Percentiles rank a stretch among this genome's conserved stretches.
Conservation (phyloP, 2,797 vertebrate genomes). For the Acrocephalus scirpaceus region DNA sequence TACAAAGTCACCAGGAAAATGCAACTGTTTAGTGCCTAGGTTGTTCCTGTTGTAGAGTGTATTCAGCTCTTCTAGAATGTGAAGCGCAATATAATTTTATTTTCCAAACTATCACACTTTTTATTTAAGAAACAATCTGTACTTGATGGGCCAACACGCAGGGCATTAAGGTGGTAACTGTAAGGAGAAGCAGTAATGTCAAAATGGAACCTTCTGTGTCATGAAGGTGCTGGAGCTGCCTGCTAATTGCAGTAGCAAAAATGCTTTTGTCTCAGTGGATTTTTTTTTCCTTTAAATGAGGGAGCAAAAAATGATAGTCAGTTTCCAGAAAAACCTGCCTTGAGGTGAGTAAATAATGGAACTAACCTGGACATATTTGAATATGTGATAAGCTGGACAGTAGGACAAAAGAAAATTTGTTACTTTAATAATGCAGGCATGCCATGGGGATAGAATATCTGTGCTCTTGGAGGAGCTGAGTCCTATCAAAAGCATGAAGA, state of each 20-base stretch:
- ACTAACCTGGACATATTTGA: background rate
- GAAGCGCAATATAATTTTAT: background rate
- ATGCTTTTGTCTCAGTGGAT: background rate
- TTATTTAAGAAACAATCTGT: background rate
- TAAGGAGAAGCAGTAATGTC: background rate
- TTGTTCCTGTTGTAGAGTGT: background rate
- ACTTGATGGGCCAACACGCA: background rate
- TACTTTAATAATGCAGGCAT: background rate
- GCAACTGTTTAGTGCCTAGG: background rate
- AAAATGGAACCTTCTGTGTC: background rate
- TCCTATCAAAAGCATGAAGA: background rate
- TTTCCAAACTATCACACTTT: background rate
- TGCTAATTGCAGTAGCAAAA: background rate
- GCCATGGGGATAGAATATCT: background rate
- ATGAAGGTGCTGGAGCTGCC: background rate
- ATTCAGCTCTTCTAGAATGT: background rate
- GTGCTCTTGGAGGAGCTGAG: background rate
- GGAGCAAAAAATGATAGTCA: background rate
- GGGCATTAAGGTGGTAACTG: background rate
- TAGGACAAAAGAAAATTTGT: background rate
- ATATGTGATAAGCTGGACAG: background rate
- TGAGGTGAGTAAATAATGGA: background rate
- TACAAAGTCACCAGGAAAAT: background rate
- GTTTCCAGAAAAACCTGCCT: background rate
- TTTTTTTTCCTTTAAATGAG: background rate